A percentile compares a stretch with the other conserved stretches of the same genome.
phyloP scores from a whole-genome alignment of 2,113 vertebrate genomes.

The Cygnus buccinator region DNA sequence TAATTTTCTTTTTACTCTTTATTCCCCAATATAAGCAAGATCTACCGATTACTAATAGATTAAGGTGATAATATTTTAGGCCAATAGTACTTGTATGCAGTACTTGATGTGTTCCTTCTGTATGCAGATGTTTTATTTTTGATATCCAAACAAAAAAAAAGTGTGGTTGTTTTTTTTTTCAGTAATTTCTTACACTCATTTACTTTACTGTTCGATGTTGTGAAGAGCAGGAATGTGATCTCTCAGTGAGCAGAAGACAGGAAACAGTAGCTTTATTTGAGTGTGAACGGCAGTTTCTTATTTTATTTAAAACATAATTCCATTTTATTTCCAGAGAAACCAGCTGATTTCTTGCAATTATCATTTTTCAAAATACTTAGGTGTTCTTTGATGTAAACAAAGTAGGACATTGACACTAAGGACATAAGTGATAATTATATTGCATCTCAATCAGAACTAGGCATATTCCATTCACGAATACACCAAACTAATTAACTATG shows the following conservation, averaged over 20 bases:
- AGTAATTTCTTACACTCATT: not conserved
- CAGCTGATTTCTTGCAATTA: not conserved
- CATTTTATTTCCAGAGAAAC: not conserved
- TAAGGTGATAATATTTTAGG: not conserved
- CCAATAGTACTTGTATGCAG: not conserved
- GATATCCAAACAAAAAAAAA: not conserved
- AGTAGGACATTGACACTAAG: not conserved
- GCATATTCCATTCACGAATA: not conserved
- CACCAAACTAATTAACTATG: not conserved
- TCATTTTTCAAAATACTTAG: not conserved
- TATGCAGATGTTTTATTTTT: not conserved
- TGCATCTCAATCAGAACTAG: not conserved
- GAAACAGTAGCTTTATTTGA: not conserved
- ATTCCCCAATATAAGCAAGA: fast-evolving
- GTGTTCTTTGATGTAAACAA: not conserved
- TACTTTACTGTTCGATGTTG: not conserved
- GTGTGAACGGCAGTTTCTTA: not conserved
- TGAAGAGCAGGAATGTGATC: not conserved
- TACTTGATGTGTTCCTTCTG: not conserved
- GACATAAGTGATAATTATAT: not conserved
- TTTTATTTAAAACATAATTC: not conserved
- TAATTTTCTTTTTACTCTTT: not conserved
- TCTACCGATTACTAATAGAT: not conserved
- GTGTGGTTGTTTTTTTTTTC: not conserved
- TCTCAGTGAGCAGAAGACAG: not conserved